Evolutionary conservation across 2,888 invertebrate species (phyloP), one percentile per base, ranked within the genome.

Genomic region (Apotomis betuletana): DNA sequence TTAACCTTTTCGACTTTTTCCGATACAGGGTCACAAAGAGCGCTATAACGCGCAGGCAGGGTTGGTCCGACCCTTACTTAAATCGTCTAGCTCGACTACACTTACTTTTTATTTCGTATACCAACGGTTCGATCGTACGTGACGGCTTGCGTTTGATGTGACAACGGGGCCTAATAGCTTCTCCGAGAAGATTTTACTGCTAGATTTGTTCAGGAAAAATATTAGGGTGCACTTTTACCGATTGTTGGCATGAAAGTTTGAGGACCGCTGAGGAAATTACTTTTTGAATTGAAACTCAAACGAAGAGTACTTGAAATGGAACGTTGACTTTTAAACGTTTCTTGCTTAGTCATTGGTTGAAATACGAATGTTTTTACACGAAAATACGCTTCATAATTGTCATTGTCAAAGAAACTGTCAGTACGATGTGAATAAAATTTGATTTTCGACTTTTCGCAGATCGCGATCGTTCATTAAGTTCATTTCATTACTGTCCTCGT

Each of bases 81-180:
- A 83, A 82, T 83, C 79, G 85, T 79, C 77, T 79, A 78, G 75
- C 83, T 83, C 78, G 80, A 77, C 78, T 78, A 75, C 79, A 80
- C 79, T 83, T 83, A 80, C 81, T 77, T 83, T 86, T 86, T 85
- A 84, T 84, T 83, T 82, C 79, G 77, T 79, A 80, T 78, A 75
- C 73, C 77, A 76, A 79, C 81, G 77, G 78, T 77, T 75, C 75
- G 55, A 75, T 74, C 72, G 79, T 81, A 85, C 85, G 84, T 85
- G 85, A 82, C 78, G 77, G 74, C 80, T 81, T 80, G 81, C 79
- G 77, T 82, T 83, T 84, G 79, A 83, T 80, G 78, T 75, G 76
- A 76, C 78, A 76, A 77, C 72, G 74, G 73, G 72, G 63, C 73
- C 73, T 77, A 75, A 79, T 76, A 75, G 71, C 73, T 70, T 61